phyloP scores from a whole-genome alignment of 2,113 vertebrate genomes.

The Zosterops borbonicus region DNA sequence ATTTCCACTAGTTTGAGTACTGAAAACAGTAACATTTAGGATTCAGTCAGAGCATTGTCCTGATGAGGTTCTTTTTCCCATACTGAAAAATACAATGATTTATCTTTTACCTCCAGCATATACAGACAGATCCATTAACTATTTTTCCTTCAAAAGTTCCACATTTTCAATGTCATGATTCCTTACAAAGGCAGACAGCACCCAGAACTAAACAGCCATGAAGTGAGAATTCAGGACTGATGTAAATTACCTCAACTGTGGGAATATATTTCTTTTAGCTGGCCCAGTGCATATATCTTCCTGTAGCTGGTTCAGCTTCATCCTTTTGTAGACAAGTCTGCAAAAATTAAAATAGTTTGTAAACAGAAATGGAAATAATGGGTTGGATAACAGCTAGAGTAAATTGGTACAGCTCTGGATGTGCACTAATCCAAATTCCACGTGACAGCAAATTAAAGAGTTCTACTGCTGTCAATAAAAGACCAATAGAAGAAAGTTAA shows the following conservation, averaged over 20 bases:
- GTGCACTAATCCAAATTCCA: background rate
- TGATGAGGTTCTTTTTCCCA: background rate
- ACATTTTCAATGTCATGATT: background rate
- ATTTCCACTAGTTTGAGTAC: background rate
- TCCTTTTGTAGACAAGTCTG: no score
- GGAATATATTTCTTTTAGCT: background rate
- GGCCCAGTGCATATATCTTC: background rate
- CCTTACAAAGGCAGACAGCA: background rate
- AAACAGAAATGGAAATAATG: background rate
- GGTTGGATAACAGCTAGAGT: background rate
- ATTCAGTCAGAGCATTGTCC: background rate
- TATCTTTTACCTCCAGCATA: background rate
- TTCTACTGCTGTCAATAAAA: background rate
- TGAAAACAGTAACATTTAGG: background rate
- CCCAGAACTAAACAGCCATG: background rate
- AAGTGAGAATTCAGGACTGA: background rate
- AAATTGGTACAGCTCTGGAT: background rate
- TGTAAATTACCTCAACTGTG: background rate
- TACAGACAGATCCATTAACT: background rate
- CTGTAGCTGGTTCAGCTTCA: background rate
- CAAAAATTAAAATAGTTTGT: background rate
- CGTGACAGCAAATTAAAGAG: background rate
- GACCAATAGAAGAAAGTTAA: background rate
- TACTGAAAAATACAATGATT: background rate
- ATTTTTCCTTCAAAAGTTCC: background rate